These are phyloP conservation scores for Hemaris fuciformis DNA, from an alignment of 2,888 invertebrate genomes.

Conservation along the genomic window DNA sequence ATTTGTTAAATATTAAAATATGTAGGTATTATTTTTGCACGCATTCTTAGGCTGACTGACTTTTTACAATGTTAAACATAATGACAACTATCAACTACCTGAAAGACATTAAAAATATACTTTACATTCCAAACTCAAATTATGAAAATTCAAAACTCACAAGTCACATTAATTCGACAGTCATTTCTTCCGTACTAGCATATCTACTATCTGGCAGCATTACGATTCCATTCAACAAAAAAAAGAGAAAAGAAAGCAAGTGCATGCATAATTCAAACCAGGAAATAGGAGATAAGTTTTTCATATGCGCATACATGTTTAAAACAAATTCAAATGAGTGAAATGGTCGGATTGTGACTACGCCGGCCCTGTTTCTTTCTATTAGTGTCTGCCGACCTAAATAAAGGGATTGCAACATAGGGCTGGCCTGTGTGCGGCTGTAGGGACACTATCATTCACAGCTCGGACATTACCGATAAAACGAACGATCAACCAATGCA, in stretches of 20 bases:
- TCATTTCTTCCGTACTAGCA: background rate
- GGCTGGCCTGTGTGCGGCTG: conserved; percentile 40
- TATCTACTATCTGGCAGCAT: background rate
- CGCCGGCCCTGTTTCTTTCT: conserved; percentile 70
- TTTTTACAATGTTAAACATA: too few species aligned
- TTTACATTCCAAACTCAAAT: background rate
- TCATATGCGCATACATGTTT: conserved; percentile 22
- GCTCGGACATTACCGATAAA: background rate
- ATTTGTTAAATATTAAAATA: too few species aligned
- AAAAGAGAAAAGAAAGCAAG: conserved; percentile 11
- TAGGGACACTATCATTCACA: background rate
- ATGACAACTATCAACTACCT: too few species aligned
- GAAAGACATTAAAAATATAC: too few species aligned
- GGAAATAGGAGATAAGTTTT: conserved; percentile 23
- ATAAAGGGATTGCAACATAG: conserved; percentile 79
- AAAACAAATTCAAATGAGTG: conserved; percentile 10
- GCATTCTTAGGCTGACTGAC: too few species aligned
- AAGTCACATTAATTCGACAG: background rate
- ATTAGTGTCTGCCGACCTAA: conserved; percentile 77
- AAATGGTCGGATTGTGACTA: conserved; percentile 16
- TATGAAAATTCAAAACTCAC: too few species aligned
- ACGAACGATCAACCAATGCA: background rate
- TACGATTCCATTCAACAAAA: background rate
- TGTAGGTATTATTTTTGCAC: too few species aligned
- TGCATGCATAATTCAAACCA: conserved; percentile 27